Evolutionary conservation across 1,140 invertebrate genomes (phyloP), one percentile per base, ranked within the genome.

Genomic region (Aphis gossypii): DNA sequence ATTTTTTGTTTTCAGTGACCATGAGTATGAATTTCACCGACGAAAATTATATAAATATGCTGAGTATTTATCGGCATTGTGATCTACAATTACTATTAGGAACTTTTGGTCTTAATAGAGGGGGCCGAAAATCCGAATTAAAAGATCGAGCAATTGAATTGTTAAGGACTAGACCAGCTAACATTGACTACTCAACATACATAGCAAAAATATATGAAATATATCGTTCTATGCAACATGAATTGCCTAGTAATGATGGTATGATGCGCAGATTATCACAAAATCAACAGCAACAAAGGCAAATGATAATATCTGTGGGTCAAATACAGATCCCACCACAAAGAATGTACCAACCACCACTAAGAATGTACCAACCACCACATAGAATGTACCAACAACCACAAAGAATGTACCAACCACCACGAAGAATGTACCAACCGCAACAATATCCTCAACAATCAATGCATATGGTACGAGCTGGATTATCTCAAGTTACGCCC

Each of bases 121-220:
- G 96, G 94, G 98, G 98, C 94, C 96, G 98, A 95, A 99, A 99
- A 96, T 97, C 96, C 94, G 98, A 99, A 96, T 96, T 99, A 92
- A 97, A 98, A 96, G 96, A 96, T 94, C 96, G 98, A 95, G 97
- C 98, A 94, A 95, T 97, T 94, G 97, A 98, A 95, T 96, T 98
- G 94, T 96, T 98, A 93, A 97, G 97, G 95, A 96, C 97, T 94
- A 96, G 96, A 95, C 97, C 97, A 88, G 96, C 97, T 56, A 35
- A 30, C 11, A 86, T 94, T 25, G 92, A 86, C 20, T 25, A 91
- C 20, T 8, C 56, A 51, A 35, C 76, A 46, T 94, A 84, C 83
- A 18, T 60, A 60, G 25, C 51, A 14, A 94, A 94, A 86, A 94
- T 94, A 84, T 25, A 18, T 44, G 88, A 90, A 3, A 56, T 94